Evolutionary conservation across 2,888 invertebrate genomes (phyloP).

Genomic region (Eupithecia vulgata): DNA sequence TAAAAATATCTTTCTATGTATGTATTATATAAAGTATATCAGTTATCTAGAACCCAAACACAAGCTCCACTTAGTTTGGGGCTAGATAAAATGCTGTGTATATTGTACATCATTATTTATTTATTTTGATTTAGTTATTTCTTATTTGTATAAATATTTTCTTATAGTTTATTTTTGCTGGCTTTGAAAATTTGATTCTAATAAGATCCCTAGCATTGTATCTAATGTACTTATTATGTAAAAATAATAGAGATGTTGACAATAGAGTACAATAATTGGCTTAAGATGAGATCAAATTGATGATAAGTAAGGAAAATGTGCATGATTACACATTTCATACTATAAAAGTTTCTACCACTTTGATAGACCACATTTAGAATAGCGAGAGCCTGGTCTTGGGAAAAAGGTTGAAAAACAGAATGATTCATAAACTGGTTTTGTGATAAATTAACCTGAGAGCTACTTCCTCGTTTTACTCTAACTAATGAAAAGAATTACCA

Average conservation of each 20-base stretch:
- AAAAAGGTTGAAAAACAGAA: not conserved
- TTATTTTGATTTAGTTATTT: no score
- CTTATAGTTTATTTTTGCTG: no score
- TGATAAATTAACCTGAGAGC: not conserved
- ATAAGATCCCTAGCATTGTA: not conserved
- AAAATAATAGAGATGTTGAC: not conserved
- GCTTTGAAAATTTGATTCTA: not conserved
- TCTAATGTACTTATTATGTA: not conserved
- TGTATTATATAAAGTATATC: no score
- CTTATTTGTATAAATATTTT: not conserved
- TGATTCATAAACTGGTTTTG: not conserved
- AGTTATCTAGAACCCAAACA: no score
- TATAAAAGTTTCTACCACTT: not conserved
- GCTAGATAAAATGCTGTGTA: no score
- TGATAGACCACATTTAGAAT: not conserved
- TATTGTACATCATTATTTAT: no score
- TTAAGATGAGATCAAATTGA: not conserved
- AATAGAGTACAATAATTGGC: constrained; percentile 3
- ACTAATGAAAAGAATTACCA: not conserved
- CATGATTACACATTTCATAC: not conserved
- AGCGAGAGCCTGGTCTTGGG: not conserved
- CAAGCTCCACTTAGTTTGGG: no score
- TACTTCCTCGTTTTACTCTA: not conserved
- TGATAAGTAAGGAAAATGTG: not conserved
- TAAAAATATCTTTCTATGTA: no score